Evolutionary conservation across 2,113 vertebrate species (phyloP).

Genomic region (Tenebrosternarchus preto): DNA sequence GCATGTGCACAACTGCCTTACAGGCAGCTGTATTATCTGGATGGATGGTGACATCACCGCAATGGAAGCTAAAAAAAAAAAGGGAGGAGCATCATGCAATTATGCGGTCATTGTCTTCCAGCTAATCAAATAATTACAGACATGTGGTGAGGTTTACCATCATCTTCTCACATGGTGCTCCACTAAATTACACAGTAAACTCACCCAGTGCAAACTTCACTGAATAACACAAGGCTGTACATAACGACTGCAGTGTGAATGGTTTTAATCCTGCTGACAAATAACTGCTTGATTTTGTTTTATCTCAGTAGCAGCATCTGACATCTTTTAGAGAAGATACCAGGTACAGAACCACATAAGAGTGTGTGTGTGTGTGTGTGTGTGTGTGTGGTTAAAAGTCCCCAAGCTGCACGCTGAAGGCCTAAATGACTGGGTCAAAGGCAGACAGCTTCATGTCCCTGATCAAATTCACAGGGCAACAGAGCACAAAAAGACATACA

Average conservation of each 20-base stretch:
- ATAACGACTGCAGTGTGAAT: too few relatives aligned
- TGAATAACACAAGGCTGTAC: too few relatives aligned
- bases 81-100: not conserved
- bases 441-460: not conserved
- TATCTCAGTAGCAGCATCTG: not conserved
- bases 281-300: not conserved
- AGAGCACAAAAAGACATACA: not conserved
- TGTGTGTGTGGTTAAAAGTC: not conserved
- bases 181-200: too few relatives aligned
- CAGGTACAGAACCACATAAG: not conserved
- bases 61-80: not conserved
- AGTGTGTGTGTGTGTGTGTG: slow-evolving; percentile 6
- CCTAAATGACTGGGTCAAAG: not conserved
- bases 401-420: not conserved
- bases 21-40: too few relatives aligned
- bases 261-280: too few relatives aligned
- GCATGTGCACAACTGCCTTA: too few relatives aligned
- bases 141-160: too few relatives aligned
- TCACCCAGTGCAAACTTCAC: too few relatives aligned
- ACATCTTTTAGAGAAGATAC: not conserved
- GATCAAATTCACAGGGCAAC: not conserved
- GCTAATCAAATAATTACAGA: too few relatives aligned
- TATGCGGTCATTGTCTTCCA: not conserved
- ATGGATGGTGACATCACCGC: not conserved
- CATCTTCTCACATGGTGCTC: not conserved